Evolutionary conservation across 2,888 invertebrate species (phyloP).

Genomic region (Amiota mariae): DNA sequence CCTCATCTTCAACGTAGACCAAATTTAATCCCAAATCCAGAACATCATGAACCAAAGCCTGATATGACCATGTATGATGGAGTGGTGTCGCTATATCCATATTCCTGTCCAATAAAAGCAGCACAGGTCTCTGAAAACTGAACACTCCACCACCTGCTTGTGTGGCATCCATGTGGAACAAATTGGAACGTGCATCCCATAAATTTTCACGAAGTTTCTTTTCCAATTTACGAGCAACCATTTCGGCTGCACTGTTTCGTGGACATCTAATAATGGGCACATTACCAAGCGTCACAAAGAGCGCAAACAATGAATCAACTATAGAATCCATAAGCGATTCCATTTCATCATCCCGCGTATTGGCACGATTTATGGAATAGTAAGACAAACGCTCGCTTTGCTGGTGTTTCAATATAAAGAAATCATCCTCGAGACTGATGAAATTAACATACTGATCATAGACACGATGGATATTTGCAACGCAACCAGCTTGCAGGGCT

Average conservation of each 20-base stretch:
- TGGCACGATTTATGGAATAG: conserved; percentile 95
- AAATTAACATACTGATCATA: conserved; percentile 99
- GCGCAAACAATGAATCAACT: conserved; percentile 96
- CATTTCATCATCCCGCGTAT: conserved; percentile 96
- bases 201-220: conserved; percentile 97
- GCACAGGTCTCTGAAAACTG: conserved; percentile 93
- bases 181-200: conserved; percentile 95
- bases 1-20: conserved; percentile 81
- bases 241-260: conserved; percentile 97
- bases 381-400: conserved; percentile 93
- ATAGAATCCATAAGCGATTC: conserved; percentile 93
- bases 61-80: conserved; percentile 99
- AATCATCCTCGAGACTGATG: conserved; percentile 97
- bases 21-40: conserved; percentile 91
- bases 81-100: conserved; percentile 97
- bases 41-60: conserved; percentile 97
- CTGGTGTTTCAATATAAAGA: conserved; percentile 95
- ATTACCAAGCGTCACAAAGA: conserved; percentile 95
- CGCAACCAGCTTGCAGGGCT: conserved; percentile 91
- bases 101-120: conserved; percentile 94
- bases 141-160: conserved; percentile 81
- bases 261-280: conserved; percentile 79
- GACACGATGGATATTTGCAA: conserved; percentile 94
- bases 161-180: conserved; percentile 90
- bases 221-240: conserved; percentile 97